A percentile compares a stretch with the other conserved stretches of the same genome.
These are phyloP conservation scores for Gerris buenoi DNA, from an alignment of 1,140 invertebrate genomes.

Conservation along the genomic window DNA sequence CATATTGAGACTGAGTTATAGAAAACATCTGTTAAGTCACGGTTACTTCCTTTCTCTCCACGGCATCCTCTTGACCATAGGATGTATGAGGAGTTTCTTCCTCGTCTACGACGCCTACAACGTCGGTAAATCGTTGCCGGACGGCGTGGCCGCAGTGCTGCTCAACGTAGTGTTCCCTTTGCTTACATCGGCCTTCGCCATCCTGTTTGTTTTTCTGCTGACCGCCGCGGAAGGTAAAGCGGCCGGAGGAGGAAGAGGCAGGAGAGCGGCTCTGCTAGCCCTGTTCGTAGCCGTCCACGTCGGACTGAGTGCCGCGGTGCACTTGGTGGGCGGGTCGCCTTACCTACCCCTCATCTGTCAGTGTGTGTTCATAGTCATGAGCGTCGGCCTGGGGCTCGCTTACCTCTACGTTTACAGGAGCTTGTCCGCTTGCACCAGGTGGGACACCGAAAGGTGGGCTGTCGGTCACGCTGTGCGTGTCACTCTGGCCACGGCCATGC, in stretches of 20 bases:
- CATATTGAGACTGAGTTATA: conserved; percentile 61
- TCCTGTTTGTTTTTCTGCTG: conserved; percentile 67
- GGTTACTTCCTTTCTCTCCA: conserved; percentile 74
- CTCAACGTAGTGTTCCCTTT: conserved; percentile 69
- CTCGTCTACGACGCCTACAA: conserved; percentile 83
- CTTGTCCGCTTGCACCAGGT: conserved; percentile 29
- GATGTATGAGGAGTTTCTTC: conserved; percentile 64
- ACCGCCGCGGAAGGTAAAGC: conserved; percentile 43
- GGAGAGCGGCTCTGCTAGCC: conserved; percentile 45
- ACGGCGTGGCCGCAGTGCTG: conserved; percentile 63
- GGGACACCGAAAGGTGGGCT: conserved; percentile 30
- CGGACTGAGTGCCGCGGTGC: conserved; percentile 53
- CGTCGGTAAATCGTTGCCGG: conserved; percentile 54
- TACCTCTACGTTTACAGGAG: conserved; percentile 66
- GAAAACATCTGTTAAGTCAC: conserved; percentile 59
- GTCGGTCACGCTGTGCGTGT: conserved; percentile 61
- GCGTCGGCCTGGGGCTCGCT: conserved; percentile 59
- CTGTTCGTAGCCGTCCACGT: conserved; percentile 54
- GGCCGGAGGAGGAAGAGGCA: conserved; percentile 35
- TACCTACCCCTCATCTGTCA: conserved; percentile 61
- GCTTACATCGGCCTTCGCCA: conserved; percentile 66
- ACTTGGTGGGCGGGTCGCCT: conserved; percentile 46
- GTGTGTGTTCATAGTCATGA: conserved; percentile 62
- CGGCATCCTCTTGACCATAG: conserved; percentile 60
- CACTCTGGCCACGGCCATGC: conserved; percentile 63